Conservation (phyloP, 2,113 vertebrate genomes). For the Theristicus caerulescens region DNA sequence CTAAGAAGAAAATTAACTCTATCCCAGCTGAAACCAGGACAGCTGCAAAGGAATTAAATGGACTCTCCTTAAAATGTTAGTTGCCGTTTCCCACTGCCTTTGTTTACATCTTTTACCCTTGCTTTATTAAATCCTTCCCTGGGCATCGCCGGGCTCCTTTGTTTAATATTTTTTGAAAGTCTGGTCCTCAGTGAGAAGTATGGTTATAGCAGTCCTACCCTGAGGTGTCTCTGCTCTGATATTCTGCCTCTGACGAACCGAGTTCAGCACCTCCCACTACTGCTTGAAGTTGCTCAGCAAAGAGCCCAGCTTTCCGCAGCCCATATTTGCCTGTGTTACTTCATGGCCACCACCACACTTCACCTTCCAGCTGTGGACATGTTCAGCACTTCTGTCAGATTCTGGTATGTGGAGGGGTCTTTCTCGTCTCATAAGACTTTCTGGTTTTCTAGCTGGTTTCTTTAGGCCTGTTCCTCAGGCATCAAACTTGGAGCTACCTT, state of each 20-base stretch:
- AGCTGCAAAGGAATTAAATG: not conserved
- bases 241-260: not conserved
- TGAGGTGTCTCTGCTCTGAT: not conserved
- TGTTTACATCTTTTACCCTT: not conserved
- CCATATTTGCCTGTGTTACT: not conserved
- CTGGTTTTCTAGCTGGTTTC: not conserved
- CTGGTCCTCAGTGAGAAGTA: not conserved
- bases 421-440: not conserved
- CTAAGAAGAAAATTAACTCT: too few species aligned
- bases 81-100: not conserved
- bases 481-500: not conserved
- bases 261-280: fast-evolving
- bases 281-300: not conserved
- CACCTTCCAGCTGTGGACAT: not conserved
- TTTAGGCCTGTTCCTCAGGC: not conserved
- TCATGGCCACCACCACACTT: not conserved
- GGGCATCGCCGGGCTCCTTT: not conserved
- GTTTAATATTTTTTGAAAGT: not conserved
- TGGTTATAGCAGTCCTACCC: not conserved
- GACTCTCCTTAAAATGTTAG: not conserved
- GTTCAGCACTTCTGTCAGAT: not conserved
- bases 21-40: too few species aligned
- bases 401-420: not conserved
- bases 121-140: not conserved
- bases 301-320: not conserved